phyloP scores from a whole-genome alignment of 2,113 vertebrate genomes.

The Neomonachus schauinslandi region DNA sequence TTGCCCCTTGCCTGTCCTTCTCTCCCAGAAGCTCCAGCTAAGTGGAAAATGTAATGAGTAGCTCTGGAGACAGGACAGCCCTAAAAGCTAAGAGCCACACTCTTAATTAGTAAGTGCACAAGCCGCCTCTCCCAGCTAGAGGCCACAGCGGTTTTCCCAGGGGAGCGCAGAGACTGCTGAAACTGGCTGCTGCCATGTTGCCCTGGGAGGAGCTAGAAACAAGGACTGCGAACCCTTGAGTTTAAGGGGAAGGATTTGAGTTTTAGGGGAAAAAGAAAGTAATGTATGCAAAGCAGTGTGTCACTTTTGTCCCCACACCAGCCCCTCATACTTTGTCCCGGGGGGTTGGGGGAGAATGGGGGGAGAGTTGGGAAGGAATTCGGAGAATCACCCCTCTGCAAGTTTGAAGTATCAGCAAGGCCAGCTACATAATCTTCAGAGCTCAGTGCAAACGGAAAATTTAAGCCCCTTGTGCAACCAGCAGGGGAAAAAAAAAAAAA shows the following conservation, averaged over 20 bases:
- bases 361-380: not conserved
- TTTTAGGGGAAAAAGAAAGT: not conserved
- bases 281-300: not conserved
- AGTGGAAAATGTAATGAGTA: not conserved
- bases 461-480: not conserved
- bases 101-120: not conserved
- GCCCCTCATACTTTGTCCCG: not conserved
- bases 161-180: not conserved
- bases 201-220: not conserved
- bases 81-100: not conserved
- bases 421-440: not conserved
- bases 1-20: not conserved
- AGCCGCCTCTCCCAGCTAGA: not conserved
- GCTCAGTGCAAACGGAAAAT: not conserved
- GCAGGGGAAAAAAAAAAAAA: rapidly evolving
- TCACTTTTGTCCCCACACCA: not conserved
- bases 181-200: not conserved
- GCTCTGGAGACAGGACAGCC: not conserved
- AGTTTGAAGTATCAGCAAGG: not conserved
- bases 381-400: not conserved
- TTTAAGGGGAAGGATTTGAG: not conserved
- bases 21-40: not conserved
- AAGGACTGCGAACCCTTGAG: not conserved
- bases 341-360: no score
- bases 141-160: not conserved